phyloP scores from a whole-genome alignment of 2,113 vertebrate genomes.

The Uropsilus gracilis region DNA sequence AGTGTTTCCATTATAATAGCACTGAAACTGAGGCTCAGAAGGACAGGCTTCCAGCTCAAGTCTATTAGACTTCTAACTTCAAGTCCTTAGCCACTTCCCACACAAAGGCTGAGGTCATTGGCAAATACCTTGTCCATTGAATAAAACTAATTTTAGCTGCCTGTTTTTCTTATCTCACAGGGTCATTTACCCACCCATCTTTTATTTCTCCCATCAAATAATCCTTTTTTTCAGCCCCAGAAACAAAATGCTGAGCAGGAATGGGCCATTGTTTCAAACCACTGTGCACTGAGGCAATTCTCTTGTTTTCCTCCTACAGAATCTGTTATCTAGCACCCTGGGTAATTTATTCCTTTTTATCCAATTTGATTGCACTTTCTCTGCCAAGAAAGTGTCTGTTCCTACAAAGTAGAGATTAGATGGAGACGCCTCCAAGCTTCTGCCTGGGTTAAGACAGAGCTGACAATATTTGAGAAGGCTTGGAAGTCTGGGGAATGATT shows the following conservation, averaged over 20 bases:
- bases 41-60: not conserved
- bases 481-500: not conserved
- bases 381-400: not conserved
- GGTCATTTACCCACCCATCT: not conserved
- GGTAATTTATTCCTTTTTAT: not conserved
- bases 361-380: not conserved
- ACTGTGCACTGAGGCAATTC: not conserved
- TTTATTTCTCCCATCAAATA: not conserved
- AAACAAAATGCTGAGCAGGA: not conserved
- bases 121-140: not conserved
- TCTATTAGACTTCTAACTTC: not conserved
- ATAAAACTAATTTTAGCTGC: not conserved
- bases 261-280: not conserved
- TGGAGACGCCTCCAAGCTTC: not conserved
- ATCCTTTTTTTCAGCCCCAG: not conserved
- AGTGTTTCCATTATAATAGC: not conserved
- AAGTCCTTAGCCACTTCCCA: not conserved
- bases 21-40: not conserved
- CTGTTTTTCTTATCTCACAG: not conserved
- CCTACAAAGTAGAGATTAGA: not conserved
- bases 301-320: conserved; percentile 13
- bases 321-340: not conserved
- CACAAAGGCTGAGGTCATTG: not conserved
- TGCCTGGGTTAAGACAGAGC: not conserved
- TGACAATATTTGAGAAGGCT: not conserved